A percentile compares a stretch with the other conserved stretches of the same genome.
phyloP scores from a whole-genome alignment of 2,113 vertebrate genomes.

The Salvelinus fontinalis region DNA sequence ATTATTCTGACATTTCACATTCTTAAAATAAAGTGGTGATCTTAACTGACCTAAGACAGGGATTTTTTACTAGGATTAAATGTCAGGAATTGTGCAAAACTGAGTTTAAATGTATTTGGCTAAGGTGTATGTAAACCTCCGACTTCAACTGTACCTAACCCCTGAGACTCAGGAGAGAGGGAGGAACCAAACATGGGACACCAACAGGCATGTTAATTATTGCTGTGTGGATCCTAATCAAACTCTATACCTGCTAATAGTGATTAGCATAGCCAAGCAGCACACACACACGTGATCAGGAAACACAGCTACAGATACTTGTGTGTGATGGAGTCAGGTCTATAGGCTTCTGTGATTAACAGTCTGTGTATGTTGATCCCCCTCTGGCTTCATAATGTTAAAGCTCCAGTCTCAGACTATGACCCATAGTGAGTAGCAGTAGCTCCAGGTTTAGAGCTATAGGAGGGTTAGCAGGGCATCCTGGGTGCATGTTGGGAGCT shows the following conservation, averaged over 20 bases:
- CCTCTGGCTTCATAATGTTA: not conserved
- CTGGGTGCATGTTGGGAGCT: not conserved
- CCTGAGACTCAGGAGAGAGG: not conserved
- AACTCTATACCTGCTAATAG: constrained; percentile 5
- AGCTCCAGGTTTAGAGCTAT: not conserved
- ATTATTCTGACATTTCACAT: too few species aligned
- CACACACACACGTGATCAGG: not conserved
- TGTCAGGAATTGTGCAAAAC: too few species aligned
- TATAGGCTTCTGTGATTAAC: not conserved
- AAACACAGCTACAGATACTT: not conserved
- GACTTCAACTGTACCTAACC: too few species aligned
- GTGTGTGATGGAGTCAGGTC: not conserved
- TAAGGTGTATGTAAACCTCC: too few species aligned
- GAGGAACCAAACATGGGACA: too few species aligned
- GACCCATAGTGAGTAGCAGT: not conserved
- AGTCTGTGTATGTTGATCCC: not conserved
- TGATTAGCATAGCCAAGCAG: too few species aligned
- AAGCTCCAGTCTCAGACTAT: not conserved
- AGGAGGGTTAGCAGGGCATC: not conserved
- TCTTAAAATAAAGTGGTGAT: too few species aligned
- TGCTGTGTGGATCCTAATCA: constrained; percentile 4
- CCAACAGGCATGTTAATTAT: not conserved
- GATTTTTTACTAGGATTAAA: too few species aligned
- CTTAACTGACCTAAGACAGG: too few species aligned
- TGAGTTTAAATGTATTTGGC: too few species aligned